Base-by-base conservation (phyloP, 2,113 vertebrate species). In the Lagopus leucura region DNA sequence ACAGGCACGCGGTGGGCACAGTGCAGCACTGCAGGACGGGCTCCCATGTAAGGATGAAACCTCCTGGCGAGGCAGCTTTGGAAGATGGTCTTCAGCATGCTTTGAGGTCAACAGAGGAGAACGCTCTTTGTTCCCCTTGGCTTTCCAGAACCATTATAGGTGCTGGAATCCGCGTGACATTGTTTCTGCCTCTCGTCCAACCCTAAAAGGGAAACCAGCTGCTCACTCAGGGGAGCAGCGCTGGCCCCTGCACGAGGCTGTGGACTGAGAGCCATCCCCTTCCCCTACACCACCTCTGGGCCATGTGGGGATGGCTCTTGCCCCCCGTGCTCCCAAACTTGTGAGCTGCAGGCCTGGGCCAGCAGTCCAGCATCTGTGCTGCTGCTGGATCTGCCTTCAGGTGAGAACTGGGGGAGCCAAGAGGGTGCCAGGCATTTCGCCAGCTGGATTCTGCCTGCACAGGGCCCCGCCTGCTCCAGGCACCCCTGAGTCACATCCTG, bases 161-260 rank as follows among this genome's bases (percentile, higher is more conserved):
- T 83, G 91, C 92, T 95, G 94, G 95, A 95, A 95, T 96, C 93
- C 10, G 61, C 0, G 10, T 54, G 57, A 75, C 74, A 92, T 92
- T 80, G 79, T 89, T 95, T 89, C 85, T 91, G 93, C 88, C 73
- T 57, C 85, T 75, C 4, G 8, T 45, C 10, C 8, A 7, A 61
- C 94, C 93, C 95, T 91, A 94, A 94, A 96, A 94, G 93, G 88
- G 91, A 94, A 94, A 88, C 90, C 93, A 93, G 61, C 92, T 96
- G 89, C 93, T 65, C 21, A 85, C 69, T 67, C 19, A 0, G 47
- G 92, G 89, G 72, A 92, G 84, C 92, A 76, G 74, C 82, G 82
- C 84, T 91, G 75, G 84, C 71, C 78, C 50, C 40, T 40, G 40
- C 0, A 3, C 21, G 30, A 38, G 34, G 34, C 78, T 50, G 55